Conservation (phyloP, 1,140 invertebrate species). For the Tetramorium parvispinum region DNA sequence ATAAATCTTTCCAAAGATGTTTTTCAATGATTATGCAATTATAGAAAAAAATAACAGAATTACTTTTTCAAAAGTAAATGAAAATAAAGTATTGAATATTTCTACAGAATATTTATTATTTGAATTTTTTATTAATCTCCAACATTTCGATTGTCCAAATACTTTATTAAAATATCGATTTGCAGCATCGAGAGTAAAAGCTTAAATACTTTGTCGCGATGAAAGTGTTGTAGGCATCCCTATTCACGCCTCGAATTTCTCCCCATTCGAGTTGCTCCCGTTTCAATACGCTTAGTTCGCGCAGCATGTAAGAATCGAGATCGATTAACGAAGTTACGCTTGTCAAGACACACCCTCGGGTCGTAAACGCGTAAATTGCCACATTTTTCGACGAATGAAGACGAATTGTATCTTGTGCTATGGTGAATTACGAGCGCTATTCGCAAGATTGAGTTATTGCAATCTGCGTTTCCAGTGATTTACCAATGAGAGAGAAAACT, state of each 20-base stretch:
- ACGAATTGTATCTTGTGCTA: neutral
- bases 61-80: neutral
- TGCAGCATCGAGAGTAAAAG: neutral
- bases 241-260: neutral
- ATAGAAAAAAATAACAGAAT: too few species aligned
- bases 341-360: conserved; percentile 41
- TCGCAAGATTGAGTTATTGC: neutral
- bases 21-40: neutral
- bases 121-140: neutral
- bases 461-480: neutral
- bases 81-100: neutral
- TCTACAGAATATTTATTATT: neutral
- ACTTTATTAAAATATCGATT: neutral
- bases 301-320: conserved; percentile 33
- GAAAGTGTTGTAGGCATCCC: neutral
- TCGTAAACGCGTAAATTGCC: conserved; percentile 35
- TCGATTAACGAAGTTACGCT: conserved; percentile 58
- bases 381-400: conserved; percentile 18
- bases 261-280: conserved; percentile 4
- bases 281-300: conserved; percentile 29
- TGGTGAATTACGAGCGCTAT: neutral
- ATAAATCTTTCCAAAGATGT: neutral
- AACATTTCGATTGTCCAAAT: neutral
- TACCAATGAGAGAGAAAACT: neutral
- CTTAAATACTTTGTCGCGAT: neutral